Evolutionary conservation across 2,888 invertebrate species (phyloP).

Genomic region (Eupithecia subfuscata): DNA sequence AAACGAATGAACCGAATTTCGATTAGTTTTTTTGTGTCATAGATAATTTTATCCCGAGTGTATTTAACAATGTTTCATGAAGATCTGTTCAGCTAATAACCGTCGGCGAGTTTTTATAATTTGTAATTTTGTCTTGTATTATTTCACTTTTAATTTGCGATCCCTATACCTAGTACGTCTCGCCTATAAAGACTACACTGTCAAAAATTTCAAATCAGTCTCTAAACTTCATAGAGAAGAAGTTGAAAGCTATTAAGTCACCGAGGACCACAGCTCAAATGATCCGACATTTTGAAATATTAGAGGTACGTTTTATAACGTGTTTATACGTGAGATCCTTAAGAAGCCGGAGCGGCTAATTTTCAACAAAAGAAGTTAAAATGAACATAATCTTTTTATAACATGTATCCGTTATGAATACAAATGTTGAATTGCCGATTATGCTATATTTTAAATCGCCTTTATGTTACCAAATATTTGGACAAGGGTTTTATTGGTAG

Average conservation of each 20-base stretch:
- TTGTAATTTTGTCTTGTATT: too few relatives aligned
- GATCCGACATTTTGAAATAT: constrained; percentile 72
- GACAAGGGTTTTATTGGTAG: constrained; percentile 79
- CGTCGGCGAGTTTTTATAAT: too few relatives aligned
- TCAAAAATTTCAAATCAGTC: not conserved
- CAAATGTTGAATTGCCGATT: constrained; percentile 74
- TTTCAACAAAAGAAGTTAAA: constrained; percentile 77
- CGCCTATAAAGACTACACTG: not conserved
- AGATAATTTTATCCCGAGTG: too few relatives aligned
- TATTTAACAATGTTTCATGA: too few relatives aligned
- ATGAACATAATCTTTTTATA: constrained; percentile 79
- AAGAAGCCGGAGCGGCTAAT: constrained; percentile 70
- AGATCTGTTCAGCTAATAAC: too few relatives aligned
- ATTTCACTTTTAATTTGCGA: not conserved
- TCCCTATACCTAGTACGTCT: not conserved
- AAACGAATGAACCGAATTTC: too few relatives aligned
- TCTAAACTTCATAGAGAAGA: not conserved
- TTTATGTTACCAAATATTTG: constrained; percentile 83
- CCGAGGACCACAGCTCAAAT: not conserved
- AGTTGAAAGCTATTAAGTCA: not conserved
- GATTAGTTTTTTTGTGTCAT: too few relatives aligned
- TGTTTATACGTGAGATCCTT: constrained; percentile 75
- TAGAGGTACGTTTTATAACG: constrained; percentile 72
- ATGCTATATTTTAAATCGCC: constrained; percentile 79
- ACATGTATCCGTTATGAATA: constrained; percentile 72